Conservation (phyloP, 2,797 vertebrate species). For the Pelochelys cantorii region DNA sequence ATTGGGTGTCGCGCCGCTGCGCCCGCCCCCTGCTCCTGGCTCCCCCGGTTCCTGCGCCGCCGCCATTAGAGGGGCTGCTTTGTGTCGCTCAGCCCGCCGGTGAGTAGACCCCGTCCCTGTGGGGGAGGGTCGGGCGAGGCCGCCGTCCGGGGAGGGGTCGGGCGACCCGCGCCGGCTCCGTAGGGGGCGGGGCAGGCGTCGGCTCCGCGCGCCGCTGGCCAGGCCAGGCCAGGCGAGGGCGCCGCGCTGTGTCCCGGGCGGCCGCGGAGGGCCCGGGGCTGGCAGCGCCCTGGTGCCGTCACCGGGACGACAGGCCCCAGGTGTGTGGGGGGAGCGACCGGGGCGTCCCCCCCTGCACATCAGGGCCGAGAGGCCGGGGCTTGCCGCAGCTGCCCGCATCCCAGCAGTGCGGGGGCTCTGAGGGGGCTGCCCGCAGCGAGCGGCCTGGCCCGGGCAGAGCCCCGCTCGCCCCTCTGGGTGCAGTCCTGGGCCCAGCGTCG, state of each 20-base stretch:
- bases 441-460: too few species aligned
- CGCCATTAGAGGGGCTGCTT: conserved; percentile 51
- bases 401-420: too few species aligned
- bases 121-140: neutral
- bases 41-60: neutral
- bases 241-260: too few species aligned
- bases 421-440: too few species aligned
- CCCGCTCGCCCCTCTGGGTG: too few species aligned
- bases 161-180: neutral
- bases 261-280: neutral
- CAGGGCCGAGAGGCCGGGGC: too few species aligned
- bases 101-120: neutral
- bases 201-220: neutral
- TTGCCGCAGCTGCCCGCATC: too few species aligned
- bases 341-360: too few species aligned
- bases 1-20: conserved; percentile 24
- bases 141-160: neutral
- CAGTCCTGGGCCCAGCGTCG: neutral
- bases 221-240: too few species aligned
- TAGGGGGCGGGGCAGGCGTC: neutral
- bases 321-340: too few species aligned
- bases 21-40: neutral
- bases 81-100: conserved; percentile 25
- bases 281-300: neutral
- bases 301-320: too few species aligned